Conservation (phyloP, 2,888 invertebrate species). For the Ophioninae sp. region DNA sequence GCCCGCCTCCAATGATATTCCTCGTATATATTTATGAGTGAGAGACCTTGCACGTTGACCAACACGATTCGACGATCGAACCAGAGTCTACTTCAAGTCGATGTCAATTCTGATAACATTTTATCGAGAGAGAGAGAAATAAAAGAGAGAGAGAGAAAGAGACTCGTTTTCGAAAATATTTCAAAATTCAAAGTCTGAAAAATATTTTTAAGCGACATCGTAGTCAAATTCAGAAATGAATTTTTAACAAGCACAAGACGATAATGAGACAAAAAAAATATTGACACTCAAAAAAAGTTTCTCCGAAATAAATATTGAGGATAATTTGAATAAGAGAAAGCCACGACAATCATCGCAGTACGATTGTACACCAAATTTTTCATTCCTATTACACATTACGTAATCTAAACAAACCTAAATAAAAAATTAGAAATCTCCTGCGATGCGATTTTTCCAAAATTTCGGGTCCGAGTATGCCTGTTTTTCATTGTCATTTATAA, state of each 20-base stretch:
- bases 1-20: neutral
- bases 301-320: neutral
- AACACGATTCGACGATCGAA: constrained; percentile 1
- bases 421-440: neutral
- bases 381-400: neutral
- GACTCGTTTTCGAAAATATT: constrained; percentile 2
- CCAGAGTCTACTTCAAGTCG: neutral
- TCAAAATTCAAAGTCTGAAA: neutral
- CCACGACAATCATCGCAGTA: neutral
- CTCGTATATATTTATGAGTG: constrained; percentile 27
- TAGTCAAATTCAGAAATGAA: neutral
- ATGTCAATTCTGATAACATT: neutral
- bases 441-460: neutral
- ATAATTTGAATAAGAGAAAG: neutral
- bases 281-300: neutral
- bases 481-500: neutral
- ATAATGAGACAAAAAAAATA: neutral
- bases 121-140: neutral
- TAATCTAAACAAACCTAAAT: neutral
- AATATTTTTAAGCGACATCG: neutral
- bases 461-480: neutral
- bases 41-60: constrained; percentile 12
- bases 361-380: neutral
- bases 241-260: neutral
- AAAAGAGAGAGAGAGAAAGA: neutral